These are phyloP conservation scores for Ctenochaetus hawaiiensis DNA, from an alignment of 2,797 vertebrate genomes.

Conservation along the genomic window DNA sequence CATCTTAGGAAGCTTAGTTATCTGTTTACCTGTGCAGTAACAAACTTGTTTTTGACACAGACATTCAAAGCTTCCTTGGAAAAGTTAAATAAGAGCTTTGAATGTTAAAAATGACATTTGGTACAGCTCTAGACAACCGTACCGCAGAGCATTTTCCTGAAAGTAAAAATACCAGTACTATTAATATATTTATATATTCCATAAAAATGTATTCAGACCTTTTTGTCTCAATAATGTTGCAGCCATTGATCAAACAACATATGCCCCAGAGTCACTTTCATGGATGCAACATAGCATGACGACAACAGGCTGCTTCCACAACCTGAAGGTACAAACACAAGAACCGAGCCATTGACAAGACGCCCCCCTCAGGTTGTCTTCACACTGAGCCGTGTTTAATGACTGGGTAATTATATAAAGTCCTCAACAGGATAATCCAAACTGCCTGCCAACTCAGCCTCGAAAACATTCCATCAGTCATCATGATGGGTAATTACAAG, in stretches of 20 bases:
- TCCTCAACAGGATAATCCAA: constrained; percentile 73
- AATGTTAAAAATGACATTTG: no score
- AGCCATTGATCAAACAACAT: constrained; percentile 2
- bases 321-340: constrained; percentile 30
- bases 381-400: constrained; percentile 70
- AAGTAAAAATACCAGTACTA: not conserved
- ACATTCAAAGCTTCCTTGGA: no score
- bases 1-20: no score
- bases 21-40: no score
- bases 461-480: constrained; percentile 80
- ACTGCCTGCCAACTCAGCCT: constrained; percentile 73
- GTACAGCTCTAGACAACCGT: no score
- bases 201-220: not conserved
- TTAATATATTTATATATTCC: not conserved
- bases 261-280: constrained; percentile 26
- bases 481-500: constrained; percentile 80
- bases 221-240: not conserved
- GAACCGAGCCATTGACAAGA: constrained; percentile 34
- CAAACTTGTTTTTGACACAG: no score
- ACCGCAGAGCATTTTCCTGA: not conserved
- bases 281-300: constrained; percentile 21
- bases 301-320: constrained; percentile 26
- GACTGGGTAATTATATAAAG: constrained; percentile 77
- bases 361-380: constrained; percentile 52
- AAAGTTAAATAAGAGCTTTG: no score